Base-by-base conservation (phyloP, 2,797 vertebrate genomes). In the Acanthurus tractus region DNA sequence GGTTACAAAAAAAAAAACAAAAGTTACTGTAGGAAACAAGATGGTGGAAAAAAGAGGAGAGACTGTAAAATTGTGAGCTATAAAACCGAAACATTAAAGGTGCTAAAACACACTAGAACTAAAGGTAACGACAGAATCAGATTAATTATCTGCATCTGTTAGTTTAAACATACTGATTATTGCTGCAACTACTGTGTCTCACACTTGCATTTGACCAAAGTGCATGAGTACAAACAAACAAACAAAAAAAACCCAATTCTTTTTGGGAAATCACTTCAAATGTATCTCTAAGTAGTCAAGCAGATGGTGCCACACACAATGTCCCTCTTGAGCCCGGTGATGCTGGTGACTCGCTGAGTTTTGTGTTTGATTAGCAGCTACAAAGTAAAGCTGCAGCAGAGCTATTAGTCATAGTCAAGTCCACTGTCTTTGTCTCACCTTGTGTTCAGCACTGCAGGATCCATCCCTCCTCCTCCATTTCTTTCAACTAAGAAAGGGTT, bases 261-360 rank as follows among this genome's bases (percentile, higher is more conserved):
- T 61, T 46, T 45, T 55, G 18, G 17, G 56, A 64, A 34, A 45
- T 65, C 46, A 48, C 29, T 18, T 65, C 8, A 18, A 15, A 29
- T 20, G 36, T 49, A 44, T 45, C 20, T 52, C 13, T 40, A 11
- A 34, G 58, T 42, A 38, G 54, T 64, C 12, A 49, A 78, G 38
- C 42, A 75, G 70, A 78, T 66, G 65, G 56, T 76, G 40, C 70
- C 53, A 61, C 77, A 80, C 71, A 81, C 57, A 77, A 17, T 48
- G 57, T 71, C 45, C 63, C 54, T 42, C 57, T 42, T 36, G 56
- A 63, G 53, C 23, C 55, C 42, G 20, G 63, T 48, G 42, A n/a
- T 9, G 52, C 50, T 61, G 49, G 54, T 68, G 8, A 9, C 49
- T 66, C 1, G 23, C 18, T 48, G 57, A 44, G 75, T 40, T 65